phyloP scores from a whole-genome alignment of 1,140 invertebrate genomes.

The Pygmarrhopalites habei region DNA sequence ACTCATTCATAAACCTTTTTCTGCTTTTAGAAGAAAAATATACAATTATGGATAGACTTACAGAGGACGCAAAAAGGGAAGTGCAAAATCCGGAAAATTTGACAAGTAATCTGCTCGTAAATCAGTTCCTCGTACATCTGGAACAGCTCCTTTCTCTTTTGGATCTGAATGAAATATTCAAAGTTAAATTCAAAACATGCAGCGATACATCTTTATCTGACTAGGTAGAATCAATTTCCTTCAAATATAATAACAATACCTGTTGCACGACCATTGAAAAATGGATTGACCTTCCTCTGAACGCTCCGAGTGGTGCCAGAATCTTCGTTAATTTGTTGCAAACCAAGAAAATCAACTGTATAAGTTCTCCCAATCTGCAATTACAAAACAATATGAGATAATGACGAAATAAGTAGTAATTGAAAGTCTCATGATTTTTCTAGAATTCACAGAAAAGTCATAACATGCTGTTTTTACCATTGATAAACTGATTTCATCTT shows the following conservation, averaged over 20 bases:
- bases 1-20: too few relatives aligned
- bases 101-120: conserved; percentile 30
- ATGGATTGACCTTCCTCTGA: conserved; percentile 57
- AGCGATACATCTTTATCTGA: too few relatives aligned
- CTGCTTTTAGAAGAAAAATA: too few relatives aligned
- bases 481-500: conserved; percentile 88
- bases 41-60: too few relatives aligned
- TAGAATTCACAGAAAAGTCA: too few relatives aligned
- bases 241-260: too few relatives aligned
- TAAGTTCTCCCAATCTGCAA: conserved; percentile 90
- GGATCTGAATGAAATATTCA: conserved; percentile 15
- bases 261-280: conserved; percentile 26
- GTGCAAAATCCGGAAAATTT: conserved; percentile 56
- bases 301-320: conserved; percentile 86
- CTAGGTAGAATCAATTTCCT: too few relatives aligned
- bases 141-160: conserved; percentile 20
- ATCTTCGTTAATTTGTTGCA: conserved; percentile 98
- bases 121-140: conserved; percentile 32
- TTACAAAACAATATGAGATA: too few relatives aligned
- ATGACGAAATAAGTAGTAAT: too few relatives aligned
- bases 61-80: conserved; percentile 75
- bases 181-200: too few relatives aligned
- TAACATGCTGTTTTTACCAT: too few relatives aligned
- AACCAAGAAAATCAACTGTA: conserved; percentile 89
- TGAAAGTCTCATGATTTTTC: too few relatives aligned